Evolutionary conservation across 37 sponge, comb jelly and placozoan species (phyloP).

Genomic region (Amphimedon queenslandica): DNA sequence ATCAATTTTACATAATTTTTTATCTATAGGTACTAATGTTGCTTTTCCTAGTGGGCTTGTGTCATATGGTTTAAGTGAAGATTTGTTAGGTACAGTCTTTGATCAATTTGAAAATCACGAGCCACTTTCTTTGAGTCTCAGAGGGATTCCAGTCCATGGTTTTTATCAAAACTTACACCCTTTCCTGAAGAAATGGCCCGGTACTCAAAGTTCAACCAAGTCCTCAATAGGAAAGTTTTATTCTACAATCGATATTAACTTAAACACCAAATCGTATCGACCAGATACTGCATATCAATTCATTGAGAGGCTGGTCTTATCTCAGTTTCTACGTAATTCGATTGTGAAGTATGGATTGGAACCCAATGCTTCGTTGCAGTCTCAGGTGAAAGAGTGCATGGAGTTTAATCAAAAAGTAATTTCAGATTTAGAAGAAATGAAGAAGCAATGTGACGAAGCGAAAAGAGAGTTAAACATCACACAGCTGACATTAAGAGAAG

Average conservation of each 20-base stretch:
- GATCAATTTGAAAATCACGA: neutral
- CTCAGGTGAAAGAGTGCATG: neutral
- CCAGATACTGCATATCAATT: conserved; percentile 27
- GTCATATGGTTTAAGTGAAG: conserved; percentile 13
- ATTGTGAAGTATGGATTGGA: neutral
- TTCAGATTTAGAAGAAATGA: neutral
- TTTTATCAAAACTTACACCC: conserved; percentile 24
- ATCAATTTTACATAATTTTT: neutral
- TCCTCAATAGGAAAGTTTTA: conserved; percentile 25
- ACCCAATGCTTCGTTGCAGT: neutral
- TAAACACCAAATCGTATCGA: neutral
- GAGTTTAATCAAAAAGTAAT: neutral
- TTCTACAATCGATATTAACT: conserved; percentile 15
- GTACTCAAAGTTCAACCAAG: conserved; percentile 1
- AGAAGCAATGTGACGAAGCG: neutral
- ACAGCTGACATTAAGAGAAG: neutral
- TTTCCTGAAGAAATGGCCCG: too few relatives aligned
- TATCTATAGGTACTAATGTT: neutral
- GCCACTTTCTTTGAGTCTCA: neutral
- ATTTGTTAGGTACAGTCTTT: conserved; percentile 2
- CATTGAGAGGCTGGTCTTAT: conserved; percentile 7
- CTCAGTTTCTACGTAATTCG: neutral
- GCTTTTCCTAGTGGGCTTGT: conserved; percentile 2
- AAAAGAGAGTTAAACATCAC: neutral
- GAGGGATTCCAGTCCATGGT: conserved; percentile 2